Conservation (phyloP, 2,113 vertebrate species). For the Procavia capensis region DNA sequence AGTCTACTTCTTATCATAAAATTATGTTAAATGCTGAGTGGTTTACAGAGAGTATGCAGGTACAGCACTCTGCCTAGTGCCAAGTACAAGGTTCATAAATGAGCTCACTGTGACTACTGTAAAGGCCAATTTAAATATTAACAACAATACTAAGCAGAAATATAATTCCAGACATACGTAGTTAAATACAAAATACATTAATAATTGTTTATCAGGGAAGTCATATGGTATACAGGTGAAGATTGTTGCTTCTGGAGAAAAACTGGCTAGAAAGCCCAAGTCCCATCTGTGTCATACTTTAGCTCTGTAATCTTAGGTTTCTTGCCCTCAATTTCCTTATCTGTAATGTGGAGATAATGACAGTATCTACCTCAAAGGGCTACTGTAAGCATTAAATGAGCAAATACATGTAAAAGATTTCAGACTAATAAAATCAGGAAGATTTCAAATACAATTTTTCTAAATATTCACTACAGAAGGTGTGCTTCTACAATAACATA, state of each 20-base stretch:
- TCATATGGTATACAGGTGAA: neutral
- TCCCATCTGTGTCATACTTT: neutral
- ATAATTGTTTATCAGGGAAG: neutral
- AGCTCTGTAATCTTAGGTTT: neutral
- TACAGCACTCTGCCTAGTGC: neutral
- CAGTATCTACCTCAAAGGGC: neutral
- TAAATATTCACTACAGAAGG: neutral
- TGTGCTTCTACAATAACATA: neutral
- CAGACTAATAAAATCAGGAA: neutral
- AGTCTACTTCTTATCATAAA: neutral
- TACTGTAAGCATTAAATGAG: neutral
- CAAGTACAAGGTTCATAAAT: neutral
- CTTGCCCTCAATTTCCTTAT: neutral
- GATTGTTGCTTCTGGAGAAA: neutral
- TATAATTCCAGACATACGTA: neutral
- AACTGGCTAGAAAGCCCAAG: neutral
- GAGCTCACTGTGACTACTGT: neutral
- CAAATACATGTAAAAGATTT: neutral
- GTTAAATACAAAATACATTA: neutral
- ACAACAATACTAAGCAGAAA: neutral
- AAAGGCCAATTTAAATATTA: neutral
- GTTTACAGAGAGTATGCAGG: neutral
- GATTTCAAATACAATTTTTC: conserved; percentile 34
- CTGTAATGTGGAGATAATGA: neutral
- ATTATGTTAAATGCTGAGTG: neutral